These are phyloP conservation scores for Melieria omissa DNA, from an alignment of 2,888 invertebrate species.

Conservation along the genomic window DNA sequence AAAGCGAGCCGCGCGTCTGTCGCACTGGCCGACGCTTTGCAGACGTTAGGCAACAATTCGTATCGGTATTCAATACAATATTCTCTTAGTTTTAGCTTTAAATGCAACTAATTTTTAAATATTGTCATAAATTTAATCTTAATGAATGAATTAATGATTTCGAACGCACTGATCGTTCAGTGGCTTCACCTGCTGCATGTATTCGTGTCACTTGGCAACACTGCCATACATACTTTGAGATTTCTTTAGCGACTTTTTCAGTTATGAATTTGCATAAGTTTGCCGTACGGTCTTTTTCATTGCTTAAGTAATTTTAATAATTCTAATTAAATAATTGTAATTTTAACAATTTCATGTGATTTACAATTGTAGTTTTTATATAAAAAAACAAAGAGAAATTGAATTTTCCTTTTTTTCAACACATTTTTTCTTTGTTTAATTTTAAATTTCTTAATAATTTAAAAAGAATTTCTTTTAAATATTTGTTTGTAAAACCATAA, in stretches of 20 bases:
- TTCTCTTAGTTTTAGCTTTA: not conserved
- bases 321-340: not conserved
- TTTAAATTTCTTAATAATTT: not conserved
- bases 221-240: conserved; percentile 23
- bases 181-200: too few species aligned
- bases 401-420: not conserved
- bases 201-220: conserved; percentile 29
- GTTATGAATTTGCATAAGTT: too few species aligned
- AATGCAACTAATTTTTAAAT: too few species aligned
- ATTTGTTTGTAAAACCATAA: conserved; percentile 19
- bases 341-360: conserved; percentile 34
- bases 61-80: not conserved
- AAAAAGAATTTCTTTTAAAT: not conserved
- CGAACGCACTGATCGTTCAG: not conserved
- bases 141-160: not conserved
- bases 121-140: not conserved
- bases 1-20: too few species aligned
- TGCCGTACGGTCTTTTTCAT: not conserved
- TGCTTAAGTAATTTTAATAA: conserved; percentile 22
- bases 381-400: not conserved
- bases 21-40: too few species aligned
- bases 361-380: conserved; percentile 34
- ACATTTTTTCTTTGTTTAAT: not conserved
- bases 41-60: too few species aligned
- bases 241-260: not conserved